Base-by-base conservation (phyloP, 2,113 vertebrate genomes). In the Crotalus helleri region DNA sequence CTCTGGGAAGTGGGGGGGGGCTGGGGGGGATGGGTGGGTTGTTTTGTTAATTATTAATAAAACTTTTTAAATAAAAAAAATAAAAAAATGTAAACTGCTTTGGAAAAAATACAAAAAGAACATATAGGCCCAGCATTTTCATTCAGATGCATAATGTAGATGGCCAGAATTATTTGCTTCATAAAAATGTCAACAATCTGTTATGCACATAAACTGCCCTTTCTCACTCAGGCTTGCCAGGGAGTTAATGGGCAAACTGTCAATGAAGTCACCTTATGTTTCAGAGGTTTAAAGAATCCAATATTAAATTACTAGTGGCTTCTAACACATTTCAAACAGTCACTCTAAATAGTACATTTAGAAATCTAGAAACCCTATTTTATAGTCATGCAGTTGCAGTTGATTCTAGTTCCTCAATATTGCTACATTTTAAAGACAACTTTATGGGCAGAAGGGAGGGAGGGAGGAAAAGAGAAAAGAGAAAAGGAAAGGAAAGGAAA, bases 291-390 rank as follows among this genome's bases (percentile, higher is more conserved):
- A 92, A 74, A 89, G 9, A 39, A 91, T n/a, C 11, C 11, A 33
- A 92, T 92, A 86, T 53, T 61, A 85, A 85, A 64, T 85, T 26
- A 55, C 90, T 54, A 91, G 87, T n/a, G 10, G 17, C n/a, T 86
- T 74, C 58, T 89, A 64, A 94, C 53, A 49, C 33, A 91, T 93
- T 95, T 92, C 39, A 85, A 94, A 90, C 87, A 57, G 39, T 55
- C 64, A 51, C 90, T 96, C 49, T 94, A 95, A 95, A 93, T 15
- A 96, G 91, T 87, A 94, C 86, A 96, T 94, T 96, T 88, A 94
- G 29, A 87, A 91, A 93, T 29, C 5, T 85, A 94, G 26, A 81
- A 92, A 93, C 29, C 8, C 69, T 86, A 87, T 91, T 86, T 95
- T 95, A 93, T 95, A 92, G 51, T 88, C 81, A 95, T 95, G 91